These are phyloP conservation scores for Oenanthe oenanthe DNA, from an alignment of 2,113 vertebrate genomes.

Conservation along the genomic window DNA sequence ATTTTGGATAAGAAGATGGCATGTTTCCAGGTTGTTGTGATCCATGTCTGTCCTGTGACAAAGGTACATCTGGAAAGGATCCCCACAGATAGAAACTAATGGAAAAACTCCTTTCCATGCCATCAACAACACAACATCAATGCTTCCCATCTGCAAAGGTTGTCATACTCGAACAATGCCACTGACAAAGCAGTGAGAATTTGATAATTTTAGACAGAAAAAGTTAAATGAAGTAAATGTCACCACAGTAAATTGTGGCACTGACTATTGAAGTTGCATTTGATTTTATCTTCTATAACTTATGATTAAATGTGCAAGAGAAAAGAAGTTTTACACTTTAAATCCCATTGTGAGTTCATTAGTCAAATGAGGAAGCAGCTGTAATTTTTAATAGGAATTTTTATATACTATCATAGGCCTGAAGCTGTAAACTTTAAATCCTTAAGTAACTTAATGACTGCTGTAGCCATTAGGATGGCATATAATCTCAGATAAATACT, in stretches of 20 bases:
- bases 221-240: background rate
- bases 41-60: background rate
- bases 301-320: constrained; percentile 28
- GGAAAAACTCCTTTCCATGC: background rate
- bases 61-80: background rate
- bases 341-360: constrained; percentile 48
- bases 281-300: background rate
- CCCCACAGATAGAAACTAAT: background rate
- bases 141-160: background rate
- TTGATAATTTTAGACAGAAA: background rate
- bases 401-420: background rate
- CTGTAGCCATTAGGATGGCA: background rate
- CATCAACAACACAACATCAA: background rate
- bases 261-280: background rate
- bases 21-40: background rate
- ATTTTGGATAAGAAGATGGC: background rate
- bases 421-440: background rate
- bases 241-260: background rate
- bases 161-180: background rate
- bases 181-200: background rate
- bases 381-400: background rate
- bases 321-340: constrained; percentile 14
- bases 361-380: constrained; percentile 25
- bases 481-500: background rate
- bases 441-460: background rate